A percentile compares a stretch with the other conserved stretches of the same genome.
Conservation (phyloP, 1,140 invertebrate species). For the Matsumurasca onukii region DNA sequence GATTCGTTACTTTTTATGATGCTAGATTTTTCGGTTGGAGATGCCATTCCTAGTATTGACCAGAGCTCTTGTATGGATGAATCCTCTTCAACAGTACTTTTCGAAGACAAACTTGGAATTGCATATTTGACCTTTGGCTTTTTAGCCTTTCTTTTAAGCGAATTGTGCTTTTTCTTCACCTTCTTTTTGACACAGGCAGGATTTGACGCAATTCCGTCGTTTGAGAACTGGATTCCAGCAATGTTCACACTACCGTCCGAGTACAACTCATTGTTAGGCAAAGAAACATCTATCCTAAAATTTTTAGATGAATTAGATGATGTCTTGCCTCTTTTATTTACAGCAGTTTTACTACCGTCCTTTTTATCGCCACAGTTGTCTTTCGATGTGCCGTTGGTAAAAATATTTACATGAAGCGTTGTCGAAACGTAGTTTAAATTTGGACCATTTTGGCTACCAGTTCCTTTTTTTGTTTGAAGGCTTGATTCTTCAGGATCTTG, state of each 20-base stretch:
- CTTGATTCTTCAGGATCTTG: background rate
- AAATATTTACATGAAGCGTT: background rate
- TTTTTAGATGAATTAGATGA: background rate
- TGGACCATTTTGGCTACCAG: background rate
- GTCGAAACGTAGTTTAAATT: background rate
- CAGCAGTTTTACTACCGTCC: background rate
- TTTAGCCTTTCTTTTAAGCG: no score
- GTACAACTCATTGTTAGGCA: no score
- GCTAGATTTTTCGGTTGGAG: background rate
- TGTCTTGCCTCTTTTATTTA: no score
- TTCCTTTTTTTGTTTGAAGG: background rate
- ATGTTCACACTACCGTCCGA: no score
- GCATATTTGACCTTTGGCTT: no score
- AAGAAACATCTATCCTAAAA: background rate
- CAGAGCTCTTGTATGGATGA: slow-evolving; percentile 13
- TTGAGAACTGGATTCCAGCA: no score
- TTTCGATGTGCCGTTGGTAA: background rate
- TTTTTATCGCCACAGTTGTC: background rate
- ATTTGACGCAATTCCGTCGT: no score
- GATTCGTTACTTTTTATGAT: no score
- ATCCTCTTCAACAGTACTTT: slow-evolving; percentile 15
- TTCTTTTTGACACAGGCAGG: no score
- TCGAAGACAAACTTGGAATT: no score
- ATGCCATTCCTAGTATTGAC: slow-evolving; percentile 15
- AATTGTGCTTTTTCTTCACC: no score